Percentiles rank a stretch among this genome's conserved stretches.
phyloP scores from a whole-genome alignment of 1,140 invertebrate species.

The Drosophila sechellia region DNA sequence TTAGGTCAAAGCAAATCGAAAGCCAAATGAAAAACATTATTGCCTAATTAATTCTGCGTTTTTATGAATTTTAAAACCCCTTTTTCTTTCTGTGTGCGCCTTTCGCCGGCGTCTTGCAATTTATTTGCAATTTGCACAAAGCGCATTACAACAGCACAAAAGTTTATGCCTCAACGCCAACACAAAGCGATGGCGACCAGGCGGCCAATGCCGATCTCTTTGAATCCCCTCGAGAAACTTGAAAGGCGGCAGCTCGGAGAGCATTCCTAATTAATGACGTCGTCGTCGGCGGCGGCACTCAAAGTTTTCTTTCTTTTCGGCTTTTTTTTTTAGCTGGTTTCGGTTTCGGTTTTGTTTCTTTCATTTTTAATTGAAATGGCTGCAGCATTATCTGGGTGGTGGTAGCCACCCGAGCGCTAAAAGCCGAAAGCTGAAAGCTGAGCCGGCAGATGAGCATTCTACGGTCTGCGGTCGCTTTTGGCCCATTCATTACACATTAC shows the following conservation, averaged over 20 bases:
- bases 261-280: slow-evolving; percentile 82
- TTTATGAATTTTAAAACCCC: no score
- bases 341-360: slow-evolving; percentile 38
- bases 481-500: slow-evolving; percentile 67
- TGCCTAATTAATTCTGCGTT: no score
- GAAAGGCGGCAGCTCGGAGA: slow-evolving; percentile 67
- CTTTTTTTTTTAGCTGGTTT: slow-evolving; percentile 25
- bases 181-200: slow-evolving; percentile 70
- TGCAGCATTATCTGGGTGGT: slow-evolving; percentile 36
- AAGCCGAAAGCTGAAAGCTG: slow-evolving; percentile 22
- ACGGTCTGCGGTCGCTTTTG: slow-evolving; percentile 41
- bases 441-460: slow-evolving; percentile 44
- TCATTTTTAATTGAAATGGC: slow-evolving; percentile 72
- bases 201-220: slow-evolving; percentile 53
- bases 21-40: no score
- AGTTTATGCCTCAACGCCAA: slow-evolving; percentile 78
- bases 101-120: slow-evolving; percentile 70
- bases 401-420: slow-evolving; percentile 20
- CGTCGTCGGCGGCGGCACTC: slow-evolving; percentile 37
- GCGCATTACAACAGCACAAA: slow-evolving; percentile 64
- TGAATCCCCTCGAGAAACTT: slow-evolving; percentile 58
- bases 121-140: slow-evolving; percentile 82
- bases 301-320: slow-evolving; percentile 41
- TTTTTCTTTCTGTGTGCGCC: slow-evolving; percentile 7
- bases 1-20: no score